Evolutionary conservation across 2,888 invertebrate species (phyloP).

Genomic region (Atrina japonica): DNA sequence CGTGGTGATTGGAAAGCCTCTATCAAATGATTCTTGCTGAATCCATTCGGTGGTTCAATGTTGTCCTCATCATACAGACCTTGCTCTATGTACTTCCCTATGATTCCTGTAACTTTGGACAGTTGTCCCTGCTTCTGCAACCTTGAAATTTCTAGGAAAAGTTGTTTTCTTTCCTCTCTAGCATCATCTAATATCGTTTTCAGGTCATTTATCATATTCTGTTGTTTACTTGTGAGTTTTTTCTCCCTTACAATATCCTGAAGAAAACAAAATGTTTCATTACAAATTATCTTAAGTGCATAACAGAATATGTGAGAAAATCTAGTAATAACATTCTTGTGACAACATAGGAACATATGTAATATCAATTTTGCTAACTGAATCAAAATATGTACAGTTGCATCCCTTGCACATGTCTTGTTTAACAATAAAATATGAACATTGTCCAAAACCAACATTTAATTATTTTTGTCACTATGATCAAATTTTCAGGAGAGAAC

Average conservation of each 20-base stretch:
- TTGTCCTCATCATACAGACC: slow-evolving; percentile 54
- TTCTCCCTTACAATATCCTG: slow-evolving; percentile 69
- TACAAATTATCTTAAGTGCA: neutral
- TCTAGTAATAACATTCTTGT: neutral
- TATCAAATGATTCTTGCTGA: slow-evolving; percentile 6
- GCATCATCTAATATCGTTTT: slow-evolving; percentile 66
- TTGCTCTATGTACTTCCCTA: slow-evolving; percentile 64
- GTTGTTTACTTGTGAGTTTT: slow-evolving; percentile 66
- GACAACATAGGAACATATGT: no score
- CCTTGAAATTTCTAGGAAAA: slow-evolving; percentile 62
- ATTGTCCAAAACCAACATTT: no score
- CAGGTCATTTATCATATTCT: slow-evolving; percentile 67
- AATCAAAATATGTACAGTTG: no score
- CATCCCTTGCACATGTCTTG: no score
- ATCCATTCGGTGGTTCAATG: slow-evolving; percentile 28
- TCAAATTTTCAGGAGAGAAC: no score
- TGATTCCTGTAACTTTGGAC: slow-evolving; percentile 59
- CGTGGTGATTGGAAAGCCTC: neutral
- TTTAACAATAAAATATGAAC: no score
- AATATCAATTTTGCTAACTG: no score
- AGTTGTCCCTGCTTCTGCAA: slow-evolving; percentile 59
- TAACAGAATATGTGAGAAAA: neutral
- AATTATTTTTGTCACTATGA: no score
- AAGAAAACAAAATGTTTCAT: slow-evolving; percentile 26
- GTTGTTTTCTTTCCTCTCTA: slow-evolving; percentile 63